These are phyloP conservation scores for Seriola quinqueradiata DNA, from an alignment of 2,113 vertebrate species.

Conservation along the genomic window DNA sequence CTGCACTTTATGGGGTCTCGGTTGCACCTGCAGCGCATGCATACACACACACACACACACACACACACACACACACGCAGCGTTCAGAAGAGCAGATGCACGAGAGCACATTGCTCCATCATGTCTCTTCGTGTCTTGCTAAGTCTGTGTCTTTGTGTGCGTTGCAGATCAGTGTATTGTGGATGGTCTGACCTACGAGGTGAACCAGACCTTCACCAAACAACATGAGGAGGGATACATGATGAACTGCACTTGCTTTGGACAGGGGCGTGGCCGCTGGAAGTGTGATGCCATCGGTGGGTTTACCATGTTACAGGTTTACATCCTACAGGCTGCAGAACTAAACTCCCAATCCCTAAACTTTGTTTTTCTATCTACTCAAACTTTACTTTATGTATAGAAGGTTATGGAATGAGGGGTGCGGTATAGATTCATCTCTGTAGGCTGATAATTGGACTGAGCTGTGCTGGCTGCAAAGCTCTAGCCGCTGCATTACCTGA, in stretches of 20 bases:
- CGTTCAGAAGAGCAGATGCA: background rate
- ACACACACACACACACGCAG: background rate
- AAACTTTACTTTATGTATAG: background rate
- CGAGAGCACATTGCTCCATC: no score
- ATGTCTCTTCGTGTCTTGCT: background rate
- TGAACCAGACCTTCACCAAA: slow-evolving; percentile 96
- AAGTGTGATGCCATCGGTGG: slow-evolving; percentile 96
- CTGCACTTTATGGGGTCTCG: slow-evolving; percentile 41
- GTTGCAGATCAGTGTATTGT: slow-evolving; percentile 95
- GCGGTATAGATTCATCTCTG: no score
- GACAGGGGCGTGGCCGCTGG: slow-evolving; percentile 96
- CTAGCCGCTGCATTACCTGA: background rate
- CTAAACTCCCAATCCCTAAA: background rate
- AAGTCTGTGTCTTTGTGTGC: background rate
- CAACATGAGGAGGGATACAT: slow-evolving; percentile 94
- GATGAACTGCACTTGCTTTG: slow-evolving; percentile 98
- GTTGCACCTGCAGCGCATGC: slow-evolving; percentile 30
- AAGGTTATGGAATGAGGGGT: background rate
- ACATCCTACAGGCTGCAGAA: background rate
- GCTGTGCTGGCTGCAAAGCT: no score
- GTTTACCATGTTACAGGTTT: slow-evolving; percentile 57
- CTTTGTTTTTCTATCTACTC: background rate
- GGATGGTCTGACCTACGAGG: slow-evolving; percentile 92
- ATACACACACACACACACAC: background rate
- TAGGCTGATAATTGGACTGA: no score